Evolutionary conservation across 1,140 invertebrate species (phyloP).

Genomic region (Polypedilum vanderplanki): DNA sequence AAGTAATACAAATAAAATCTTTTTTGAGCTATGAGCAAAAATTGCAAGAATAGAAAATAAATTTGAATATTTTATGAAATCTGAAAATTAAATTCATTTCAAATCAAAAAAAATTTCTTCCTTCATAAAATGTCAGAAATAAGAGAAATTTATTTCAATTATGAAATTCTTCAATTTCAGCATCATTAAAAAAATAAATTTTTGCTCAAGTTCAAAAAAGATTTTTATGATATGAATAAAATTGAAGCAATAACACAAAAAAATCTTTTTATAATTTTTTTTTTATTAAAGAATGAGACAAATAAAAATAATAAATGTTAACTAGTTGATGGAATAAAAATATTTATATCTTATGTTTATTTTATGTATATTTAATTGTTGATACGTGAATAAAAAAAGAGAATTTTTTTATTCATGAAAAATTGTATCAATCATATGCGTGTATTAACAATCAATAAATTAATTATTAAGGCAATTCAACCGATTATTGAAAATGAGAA

Average conservation of each 20-base stretch:
- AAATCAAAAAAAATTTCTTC: too few species aligned
- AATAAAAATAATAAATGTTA: constrained; percentile 7
- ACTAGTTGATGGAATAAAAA: constrained; percentile 8
- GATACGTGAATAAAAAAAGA: constrained; percentile 1
- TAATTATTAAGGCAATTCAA: neutral
- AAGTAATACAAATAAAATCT: too few species aligned
- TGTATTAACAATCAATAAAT: constrained; percentile 29
- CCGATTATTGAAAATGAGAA: neutral
- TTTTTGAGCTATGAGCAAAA: too few species aligned
- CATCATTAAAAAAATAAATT: too few species aligned
- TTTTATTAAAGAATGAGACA: neutral
- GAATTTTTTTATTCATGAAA: constrained; percentile 6
- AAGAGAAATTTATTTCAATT: too few species aligned
- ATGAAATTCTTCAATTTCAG: too few species aligned
- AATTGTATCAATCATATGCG: constrained; percentile 13
- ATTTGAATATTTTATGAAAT: too few species aligned
- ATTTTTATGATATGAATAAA: neutral
- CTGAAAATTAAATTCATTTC: too few species aligned
- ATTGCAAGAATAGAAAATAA: too few species aligned
- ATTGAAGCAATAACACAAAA: neutral
- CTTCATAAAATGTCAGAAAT: too few species aligned
- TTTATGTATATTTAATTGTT: constrained; percentile 14
- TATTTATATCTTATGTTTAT: constrained; percentile 1
- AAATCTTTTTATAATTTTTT: neutral
- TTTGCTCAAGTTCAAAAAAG: too few species aligned